Evolutionary conservation across 2,113 vertebrate genomes (phyloP).

Genomic region (Hippocampus comes): DNA sequence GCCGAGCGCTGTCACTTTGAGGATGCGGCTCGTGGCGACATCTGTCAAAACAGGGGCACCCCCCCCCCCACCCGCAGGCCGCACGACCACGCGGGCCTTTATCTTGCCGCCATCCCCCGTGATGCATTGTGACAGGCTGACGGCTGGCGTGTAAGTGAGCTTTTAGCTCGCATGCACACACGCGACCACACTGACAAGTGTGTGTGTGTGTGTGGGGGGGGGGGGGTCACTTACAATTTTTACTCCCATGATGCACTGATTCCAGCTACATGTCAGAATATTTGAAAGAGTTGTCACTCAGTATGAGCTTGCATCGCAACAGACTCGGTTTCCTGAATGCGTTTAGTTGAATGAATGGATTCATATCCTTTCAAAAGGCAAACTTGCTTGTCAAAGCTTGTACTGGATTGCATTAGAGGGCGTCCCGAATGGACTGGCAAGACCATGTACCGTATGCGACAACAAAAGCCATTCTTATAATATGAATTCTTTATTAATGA

Average conservation of each 20-base stretch:
- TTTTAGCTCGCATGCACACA: not conserved
- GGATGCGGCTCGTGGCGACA: not conserved
- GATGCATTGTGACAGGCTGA: not conserved
- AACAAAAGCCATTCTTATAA: too few species aligned
- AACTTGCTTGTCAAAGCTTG: too few species aligned
- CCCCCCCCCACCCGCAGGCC: not conserved
- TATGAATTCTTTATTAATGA: too few species aligned
- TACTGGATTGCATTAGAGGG: too few species aligned
- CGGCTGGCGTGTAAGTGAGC: constrained; percentile 3
- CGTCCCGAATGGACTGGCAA: too few species aligned
- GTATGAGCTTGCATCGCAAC: not conserved
- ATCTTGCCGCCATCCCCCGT: not conserved
- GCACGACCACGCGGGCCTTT: not conserved
- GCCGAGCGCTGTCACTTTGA: not conserved
- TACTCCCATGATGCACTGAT: not conserved
- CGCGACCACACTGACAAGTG: not conserved
- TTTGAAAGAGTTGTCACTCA: not conserved
- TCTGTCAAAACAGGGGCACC: not conserved
- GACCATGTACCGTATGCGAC: too few species aligned
- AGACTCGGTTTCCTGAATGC: not conserved
- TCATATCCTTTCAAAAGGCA: too few species aligned
- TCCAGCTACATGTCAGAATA: not conserved
- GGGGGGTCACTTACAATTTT: not conserved
- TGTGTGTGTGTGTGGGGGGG: not conserved
- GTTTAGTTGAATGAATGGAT: not conserved